These are phyloP conservation scores for Piprites chloris DNA, from an alignment of 2,113 vertebrate genomes.

Conservation along the genomic window DNA sequence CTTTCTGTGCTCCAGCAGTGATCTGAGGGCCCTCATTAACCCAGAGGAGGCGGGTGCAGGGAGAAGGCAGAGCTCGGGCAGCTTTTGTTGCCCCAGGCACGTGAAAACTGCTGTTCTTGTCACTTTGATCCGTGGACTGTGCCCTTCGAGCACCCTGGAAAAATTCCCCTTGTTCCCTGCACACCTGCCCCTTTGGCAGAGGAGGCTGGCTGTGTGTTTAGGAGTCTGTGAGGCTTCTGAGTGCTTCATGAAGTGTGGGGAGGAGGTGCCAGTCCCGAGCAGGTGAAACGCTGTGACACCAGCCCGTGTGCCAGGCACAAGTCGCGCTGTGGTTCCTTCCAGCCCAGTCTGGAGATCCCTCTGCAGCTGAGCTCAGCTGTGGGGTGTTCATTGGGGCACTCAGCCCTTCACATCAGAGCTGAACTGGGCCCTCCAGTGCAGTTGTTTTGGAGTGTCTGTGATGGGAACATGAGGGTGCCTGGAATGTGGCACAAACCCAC, in stretches of 20 bases:
- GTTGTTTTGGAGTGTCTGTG: neutral
- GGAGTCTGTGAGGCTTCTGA: neutral
- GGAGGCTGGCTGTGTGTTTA: fast-evolving
- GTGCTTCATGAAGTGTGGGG: neutral
- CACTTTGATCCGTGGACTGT: neutral
- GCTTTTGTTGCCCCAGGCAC: neutral
- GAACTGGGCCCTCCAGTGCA: neutral
- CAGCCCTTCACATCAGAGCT: neutral
- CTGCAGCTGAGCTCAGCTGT: neutral
- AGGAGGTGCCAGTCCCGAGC: neutral
- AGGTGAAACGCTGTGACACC: fast-evolving
- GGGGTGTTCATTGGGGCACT: neutral
- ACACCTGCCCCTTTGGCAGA: neutral
- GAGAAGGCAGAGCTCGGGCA: neutral
- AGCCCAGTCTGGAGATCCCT: neutral
- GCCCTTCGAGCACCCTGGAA: neutral
- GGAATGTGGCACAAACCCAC: fast-evolving
- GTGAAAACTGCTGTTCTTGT: fast-evolving
- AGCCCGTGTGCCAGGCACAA: fast-evolving
- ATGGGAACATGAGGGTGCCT: neutral
- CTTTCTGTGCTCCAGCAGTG: neutral
- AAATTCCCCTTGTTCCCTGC: neutral
- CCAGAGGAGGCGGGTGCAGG: neutral
- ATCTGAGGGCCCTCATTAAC: neutral
- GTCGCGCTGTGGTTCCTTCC: fast-evolving